Percentiles rank a stretch among this genome's conserved stretches.
Evolutionary conservation across 2,113 vertebrate species (phyloP).

Genomic region (Thalassarche chlororhynchos): DNA sequence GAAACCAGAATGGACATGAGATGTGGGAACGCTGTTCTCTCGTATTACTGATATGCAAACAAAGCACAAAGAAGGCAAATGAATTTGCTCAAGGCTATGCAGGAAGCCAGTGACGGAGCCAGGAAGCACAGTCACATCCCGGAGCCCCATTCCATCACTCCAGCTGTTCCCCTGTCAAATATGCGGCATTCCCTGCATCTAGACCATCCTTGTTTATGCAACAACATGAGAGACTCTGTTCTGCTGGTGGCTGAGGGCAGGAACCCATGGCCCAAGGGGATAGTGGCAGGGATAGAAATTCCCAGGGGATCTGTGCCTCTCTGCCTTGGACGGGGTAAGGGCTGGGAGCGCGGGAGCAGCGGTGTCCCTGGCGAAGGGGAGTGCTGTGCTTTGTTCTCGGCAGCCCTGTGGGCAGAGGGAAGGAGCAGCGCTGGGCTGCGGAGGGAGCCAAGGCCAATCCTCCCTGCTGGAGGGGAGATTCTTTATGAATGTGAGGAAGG

Average conservation of each 20-base stretch:
- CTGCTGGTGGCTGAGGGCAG: background rate
- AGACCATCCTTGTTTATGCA: background rate
- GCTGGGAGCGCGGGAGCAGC: background rate
- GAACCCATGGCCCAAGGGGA: background rate
- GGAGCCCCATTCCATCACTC: background rate
- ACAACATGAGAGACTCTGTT: background rate
- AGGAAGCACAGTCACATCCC: background rate
- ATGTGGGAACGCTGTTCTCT: background rate
- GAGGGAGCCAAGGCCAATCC: background rate
- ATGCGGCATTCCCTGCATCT: rapidly evolving
- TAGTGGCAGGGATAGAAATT: background rate
- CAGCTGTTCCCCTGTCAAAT: background rate
- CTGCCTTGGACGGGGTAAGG: background rate
- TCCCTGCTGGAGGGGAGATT: background rate
- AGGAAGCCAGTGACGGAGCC: background rate
- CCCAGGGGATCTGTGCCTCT: background rate
- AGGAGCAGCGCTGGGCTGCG: background rate
- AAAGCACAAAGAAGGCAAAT: background rate
- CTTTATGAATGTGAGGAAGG: background rate
- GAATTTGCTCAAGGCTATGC: background rate
- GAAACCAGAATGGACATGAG: background rate
- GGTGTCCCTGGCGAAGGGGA: background rate
- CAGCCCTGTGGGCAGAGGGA: background rate
- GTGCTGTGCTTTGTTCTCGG: background rate
- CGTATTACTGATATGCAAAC: rapidly evolving